phyloP scores from a whole-genome alignment of 1,140 invertebrate genomes.

The Pomacea maculata region DNA sequence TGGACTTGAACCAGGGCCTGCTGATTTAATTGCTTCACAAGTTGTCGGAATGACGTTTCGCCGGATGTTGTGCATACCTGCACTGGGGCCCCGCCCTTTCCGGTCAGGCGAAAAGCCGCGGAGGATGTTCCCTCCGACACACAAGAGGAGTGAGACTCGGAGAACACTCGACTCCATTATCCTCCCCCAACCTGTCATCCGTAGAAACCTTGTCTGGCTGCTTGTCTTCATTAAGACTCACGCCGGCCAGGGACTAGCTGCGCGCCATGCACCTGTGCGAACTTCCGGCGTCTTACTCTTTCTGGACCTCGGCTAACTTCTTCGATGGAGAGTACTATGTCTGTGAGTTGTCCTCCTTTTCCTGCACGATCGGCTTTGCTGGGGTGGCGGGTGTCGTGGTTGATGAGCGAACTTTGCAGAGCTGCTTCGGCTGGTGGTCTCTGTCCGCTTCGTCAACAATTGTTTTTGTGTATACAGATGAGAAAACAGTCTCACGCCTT shows the following conservation, averaged over 20 bases:
- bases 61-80: too few relatives aligned
- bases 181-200: background rate
- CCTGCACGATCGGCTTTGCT: background rate
- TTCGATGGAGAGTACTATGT: constrained; percentile 7
- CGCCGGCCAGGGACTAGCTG: too few relatives aligned
- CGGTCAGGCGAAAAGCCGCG: too few relatives aligned
- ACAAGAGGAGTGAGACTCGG: too few relatives aligned
- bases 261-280: background rate
- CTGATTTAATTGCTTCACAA: too few relatives aligned
- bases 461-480: background rate
- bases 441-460: too few relatives aligned
- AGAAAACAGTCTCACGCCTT: too few relatives aligned
- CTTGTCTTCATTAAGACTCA: background rate
- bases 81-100: too few relatives aligned
- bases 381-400: background rate
- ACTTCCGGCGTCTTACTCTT: background rate
- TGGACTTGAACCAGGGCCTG: too few relatives aligned
- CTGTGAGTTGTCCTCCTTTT: background rate
- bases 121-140: too few relatives aligned
- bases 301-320: background rate
- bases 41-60: too few relatives aligned
- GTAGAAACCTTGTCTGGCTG: background rate
- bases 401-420: background rate
- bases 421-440: background rate
- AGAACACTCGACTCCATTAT: background rate